These are phyloP conservation scores for Rhinella marina DNA, from an alignment of 2,797 vertebrate genomes.

Conservation along the genomic window DNA sequence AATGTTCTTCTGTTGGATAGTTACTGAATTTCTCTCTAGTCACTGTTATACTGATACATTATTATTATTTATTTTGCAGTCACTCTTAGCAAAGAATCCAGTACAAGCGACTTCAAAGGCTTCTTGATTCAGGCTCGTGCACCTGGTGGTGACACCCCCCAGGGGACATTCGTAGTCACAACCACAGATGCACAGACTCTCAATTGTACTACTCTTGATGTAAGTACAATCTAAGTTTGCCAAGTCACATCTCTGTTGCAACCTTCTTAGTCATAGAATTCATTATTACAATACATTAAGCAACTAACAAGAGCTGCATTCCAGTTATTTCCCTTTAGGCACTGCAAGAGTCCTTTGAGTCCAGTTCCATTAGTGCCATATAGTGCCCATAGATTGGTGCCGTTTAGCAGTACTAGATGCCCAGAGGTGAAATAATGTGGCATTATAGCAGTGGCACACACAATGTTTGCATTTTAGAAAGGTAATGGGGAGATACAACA, in stretches of 20 bases:
- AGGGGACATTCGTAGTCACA: constrained; percentile 20
- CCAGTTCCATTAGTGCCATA: no score
- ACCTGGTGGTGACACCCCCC: neutral
- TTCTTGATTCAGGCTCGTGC: constrained; percentile 50
- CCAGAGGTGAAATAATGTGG: no score
- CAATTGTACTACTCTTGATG: neutral
- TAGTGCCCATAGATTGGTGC: no score
- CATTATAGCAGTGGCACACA: no score
- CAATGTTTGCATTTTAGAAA: no score
- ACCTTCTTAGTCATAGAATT: neutral
- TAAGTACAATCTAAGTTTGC: neutral
- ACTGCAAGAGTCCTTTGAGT: neutral
- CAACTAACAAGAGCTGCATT: neutral
- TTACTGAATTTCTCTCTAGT: neutral
- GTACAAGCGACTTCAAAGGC: neutral
- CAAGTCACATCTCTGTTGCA: neutral
- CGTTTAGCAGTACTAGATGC: no score
- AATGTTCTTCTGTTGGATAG: neutral
- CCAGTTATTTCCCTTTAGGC: neutral
- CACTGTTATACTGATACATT: neutral
- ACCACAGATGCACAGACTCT: constrained; percentile 15
- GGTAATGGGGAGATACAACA: no score
- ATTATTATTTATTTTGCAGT: constrained; percentile 27
- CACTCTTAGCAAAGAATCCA: neutral
- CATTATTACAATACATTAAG: no score